Base-by-base conservation (phyloP, 37 sponge, comb jelly and placozoan genomes). In the Bolinopsis microptera region DNA sequence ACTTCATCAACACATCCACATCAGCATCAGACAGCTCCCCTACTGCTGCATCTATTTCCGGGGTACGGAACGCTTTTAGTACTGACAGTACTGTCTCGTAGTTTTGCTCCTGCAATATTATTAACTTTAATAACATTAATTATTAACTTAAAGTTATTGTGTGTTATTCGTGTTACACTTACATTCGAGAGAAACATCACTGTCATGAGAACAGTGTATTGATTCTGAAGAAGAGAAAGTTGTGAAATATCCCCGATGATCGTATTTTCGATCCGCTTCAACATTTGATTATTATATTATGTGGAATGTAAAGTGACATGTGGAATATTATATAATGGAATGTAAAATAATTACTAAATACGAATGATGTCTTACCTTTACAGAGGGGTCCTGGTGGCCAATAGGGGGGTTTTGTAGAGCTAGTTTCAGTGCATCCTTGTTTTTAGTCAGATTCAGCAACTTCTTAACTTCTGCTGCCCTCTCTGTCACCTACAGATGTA, bases 1-100 rank as follows among this genome's bases (percentile, higher is more conserved):
- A 99, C 86, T 99, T 99, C 96, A 99, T 96, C 27, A 99, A 95
- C 26, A 95, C 92, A 35, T 99, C 99, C 38, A 95, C 69, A 70
- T 99, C 95, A 27, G 95, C 95, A 22, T 61, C 68, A 69, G 76
- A 27, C n/a, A 99, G 95, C 0, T 83, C 36, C 18, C 93, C 76
- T n/a, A 97, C 96, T 0, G 96, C 96, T 70, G 95, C 95, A 68
- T 97, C 96, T 9, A 97, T 94, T 22, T 99, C 97, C 38, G 95
- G 69, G 1, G 95, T 38, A 30, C 74, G 92, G 99, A 96, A 97
- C 8, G 96, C 67, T 9, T 97, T 97, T 68, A 99, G 94, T 0
- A 99, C 99, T 68, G 96, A 96, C 69, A 99, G 61, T 3, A 97
- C 98, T 1, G 96, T 82, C 24, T 83, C 69, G 76, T 96, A 96